A percentile compares a stretch with the other conserved stretches of the same genome.
Conservation (phyloP, 2,888 invertebrate genomes). For the Pterobdella sp. region DNA sequence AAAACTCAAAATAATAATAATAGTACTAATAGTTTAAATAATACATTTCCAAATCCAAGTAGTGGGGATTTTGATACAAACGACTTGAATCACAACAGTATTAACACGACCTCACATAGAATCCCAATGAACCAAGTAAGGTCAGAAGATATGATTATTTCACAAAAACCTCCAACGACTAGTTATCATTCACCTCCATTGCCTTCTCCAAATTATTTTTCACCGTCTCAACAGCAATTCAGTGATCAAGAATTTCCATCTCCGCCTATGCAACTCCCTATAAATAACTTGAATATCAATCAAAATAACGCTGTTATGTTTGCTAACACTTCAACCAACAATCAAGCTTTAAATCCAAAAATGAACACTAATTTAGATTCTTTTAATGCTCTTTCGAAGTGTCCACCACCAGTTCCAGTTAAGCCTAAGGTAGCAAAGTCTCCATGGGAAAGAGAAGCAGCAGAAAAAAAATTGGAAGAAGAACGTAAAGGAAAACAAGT, state of each 20-base stretch:
- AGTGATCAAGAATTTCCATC: background rate
- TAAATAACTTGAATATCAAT: background rate
- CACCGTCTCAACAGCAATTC: background rate
- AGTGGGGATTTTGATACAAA: too few species aligned
- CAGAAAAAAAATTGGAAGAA: conserved; percentile 36
- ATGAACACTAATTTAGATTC: too few species aligned
- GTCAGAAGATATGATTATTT: background rate
- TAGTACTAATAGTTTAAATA: background rate
- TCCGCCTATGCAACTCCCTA: background rate
- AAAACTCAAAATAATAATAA: background rate
- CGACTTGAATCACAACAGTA: background rate
- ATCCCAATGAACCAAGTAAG: too few species aligned
- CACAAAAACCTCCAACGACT: background rate
- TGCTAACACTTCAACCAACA: background rate
- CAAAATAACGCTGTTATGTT: background rate
- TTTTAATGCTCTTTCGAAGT: conserved; percentile 18
- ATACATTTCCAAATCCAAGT: too few species aligned
- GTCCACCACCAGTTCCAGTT: conserved; percentile 34
- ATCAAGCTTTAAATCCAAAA: background rate
- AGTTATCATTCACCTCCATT: background rate
- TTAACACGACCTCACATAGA: too few species aligned
- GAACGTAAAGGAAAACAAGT: conserved; percentile 27
- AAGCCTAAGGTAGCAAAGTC: conserved; percentile 36
- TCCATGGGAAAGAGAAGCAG: conserved; percentile 70
- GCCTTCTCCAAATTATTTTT: background rate